Evolutionary conservation across 2,888 invertebrate genomes (phyloP), one percentile per base, ranked within the genome.

Genomic region (Conchocele bisecta): DNA sequence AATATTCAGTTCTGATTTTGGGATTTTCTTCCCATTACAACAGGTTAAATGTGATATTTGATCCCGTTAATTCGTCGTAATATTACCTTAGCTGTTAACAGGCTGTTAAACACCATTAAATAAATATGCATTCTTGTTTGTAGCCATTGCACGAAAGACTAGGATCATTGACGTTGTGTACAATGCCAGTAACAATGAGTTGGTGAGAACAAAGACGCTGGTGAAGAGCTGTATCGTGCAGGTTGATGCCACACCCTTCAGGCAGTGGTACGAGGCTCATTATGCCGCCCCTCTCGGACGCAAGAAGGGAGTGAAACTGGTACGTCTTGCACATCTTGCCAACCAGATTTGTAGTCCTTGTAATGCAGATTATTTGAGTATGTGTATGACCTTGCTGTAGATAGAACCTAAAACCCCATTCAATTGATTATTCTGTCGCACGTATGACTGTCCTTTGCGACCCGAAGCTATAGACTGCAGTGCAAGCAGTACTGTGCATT

Each of bases 161-260:
- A 97, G 99, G 94, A 96, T 99, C 89, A 98, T 99, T 90, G 99
- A 99, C 93, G 99, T 99, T 65, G 98, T 99, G 41, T 99, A 99
- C 94, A 99, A 99, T 92, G 98, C 99, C 51, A 98, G 98, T 83
- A 99, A 98, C 94, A 99, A 99, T 92, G 99, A 99, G 93, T 94
- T 99, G 94, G 99, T 99, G 79, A 95, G 99, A 93, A 99, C 99
- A 88, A 99, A 99, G 93, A 99, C 99, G 42, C 93, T 99, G 91
- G 99, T 99, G 85, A 99, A 99, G 93, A 98, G 98, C 91, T 96
- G 97, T 76, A 98, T 99, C 91, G 96, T 99, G 84, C 95, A 97
- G 78, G 95, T 99, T 87, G 99, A 99, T 92, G 98, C 98, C 50
- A 97, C 98, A 35, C 99, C 99, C 65, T 99, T 98, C 94, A 95